phyloP scores from a whole-genome alignment of 2,888 invertebrate genomes.

The Masnerella sp. region DNA sequence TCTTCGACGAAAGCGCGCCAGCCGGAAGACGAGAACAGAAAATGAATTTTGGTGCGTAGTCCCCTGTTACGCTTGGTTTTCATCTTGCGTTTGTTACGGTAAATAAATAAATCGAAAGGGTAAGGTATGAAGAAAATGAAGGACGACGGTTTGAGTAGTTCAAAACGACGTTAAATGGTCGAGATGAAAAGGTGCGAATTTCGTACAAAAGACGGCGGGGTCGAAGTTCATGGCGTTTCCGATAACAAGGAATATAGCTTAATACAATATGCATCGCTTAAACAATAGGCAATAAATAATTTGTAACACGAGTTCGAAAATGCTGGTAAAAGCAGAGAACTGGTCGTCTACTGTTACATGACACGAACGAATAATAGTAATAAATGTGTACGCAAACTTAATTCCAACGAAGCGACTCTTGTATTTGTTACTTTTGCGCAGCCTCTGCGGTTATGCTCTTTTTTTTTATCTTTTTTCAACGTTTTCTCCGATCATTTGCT shows the following conservation, averaged over 20 bases:
- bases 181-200: neutral
- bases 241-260: slow-evolving; percentile 53
- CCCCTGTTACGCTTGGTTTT: slow-evolving; percentile 27
- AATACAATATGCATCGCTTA: slow-evolving; percentile 61
- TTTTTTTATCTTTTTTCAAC: neutral
- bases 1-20: too few species aligned
- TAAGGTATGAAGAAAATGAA: too few species aligned
- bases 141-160: too few species aligned
- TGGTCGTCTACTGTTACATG: slow-evolving; percentile 43
- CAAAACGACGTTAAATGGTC: neutral
- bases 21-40: slow-evolving; percentile 6
- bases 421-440: neutral
- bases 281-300: slow-evolving; percentile 66
- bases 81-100: too few species aligned
- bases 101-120: too few species aligned
- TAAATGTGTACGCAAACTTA: slow-evolving; percentile 46
- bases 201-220: slow-evolving; percentile 35
- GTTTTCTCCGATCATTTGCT: neutral
- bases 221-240: slow-evolving; percentile 43
- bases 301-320: slow-evolving; percentile 50
- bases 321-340: slow-evolving; percentile 53
- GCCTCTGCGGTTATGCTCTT: neutral
- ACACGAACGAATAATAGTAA: slow-evolving; percentile 50
- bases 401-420: slow-evolving; percentile 34
- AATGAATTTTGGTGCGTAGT: slow-evolving; percentile 33